phyloP scores from a whole-genome alignment of 2,797 vertebrate species.

The Enteromius treurensis region DNA sequence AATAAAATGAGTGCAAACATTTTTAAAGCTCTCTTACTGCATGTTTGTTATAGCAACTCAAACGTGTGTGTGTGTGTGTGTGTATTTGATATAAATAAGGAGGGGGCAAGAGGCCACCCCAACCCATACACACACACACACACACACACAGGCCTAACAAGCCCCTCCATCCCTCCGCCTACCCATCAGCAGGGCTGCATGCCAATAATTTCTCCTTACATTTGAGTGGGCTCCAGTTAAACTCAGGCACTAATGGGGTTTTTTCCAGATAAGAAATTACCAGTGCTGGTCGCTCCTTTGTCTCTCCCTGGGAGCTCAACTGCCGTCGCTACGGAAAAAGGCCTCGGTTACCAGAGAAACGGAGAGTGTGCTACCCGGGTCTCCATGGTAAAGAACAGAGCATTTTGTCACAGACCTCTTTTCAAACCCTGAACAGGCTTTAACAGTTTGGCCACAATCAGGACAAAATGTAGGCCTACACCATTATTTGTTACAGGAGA shows the following conservation, averaged over 20 bases:
- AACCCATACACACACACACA: conserved; percentile 23
- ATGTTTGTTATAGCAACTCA: conserved; percentile 33
- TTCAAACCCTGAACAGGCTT: conserved; percentile 86
- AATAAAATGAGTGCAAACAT: not conserved
- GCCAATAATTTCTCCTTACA: conserved; percentile 75
- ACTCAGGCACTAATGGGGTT: conserved; percentile 75
- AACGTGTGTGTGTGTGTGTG: conserved; percentile 16
- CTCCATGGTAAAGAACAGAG: conserved; percentile 93
- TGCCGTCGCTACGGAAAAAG: conserved; percentile 88
- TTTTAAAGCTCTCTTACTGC: not conserved
- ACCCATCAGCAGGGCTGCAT: conserved; percentile 61
- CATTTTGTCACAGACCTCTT: conserved; percentile 86
- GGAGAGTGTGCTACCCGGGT: conserved; percentile 85
- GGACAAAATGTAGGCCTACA: conserved; percentile 70
- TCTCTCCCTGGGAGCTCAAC: conserved; percentile 88
- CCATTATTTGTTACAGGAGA: conserved; percentile 76
- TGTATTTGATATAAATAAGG: conserved; percentile 16
- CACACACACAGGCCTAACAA: conserved; percentile 32
- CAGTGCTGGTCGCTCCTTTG: conserved; percentile 85
- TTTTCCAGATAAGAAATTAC: conserved; percentile 79
- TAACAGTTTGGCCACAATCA: conserved; percentile 91
- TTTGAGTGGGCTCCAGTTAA: conserved; percentile 77
- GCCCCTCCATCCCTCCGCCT: conserved; percentile 52
- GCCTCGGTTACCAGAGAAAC: conserved; percentile 92
- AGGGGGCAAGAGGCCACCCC: conserved; percentile 43